Evolutionary conservation across 2,797 vertebrate species (phyloP).

Genomic region (Phoebastria nigripes): DNA sequence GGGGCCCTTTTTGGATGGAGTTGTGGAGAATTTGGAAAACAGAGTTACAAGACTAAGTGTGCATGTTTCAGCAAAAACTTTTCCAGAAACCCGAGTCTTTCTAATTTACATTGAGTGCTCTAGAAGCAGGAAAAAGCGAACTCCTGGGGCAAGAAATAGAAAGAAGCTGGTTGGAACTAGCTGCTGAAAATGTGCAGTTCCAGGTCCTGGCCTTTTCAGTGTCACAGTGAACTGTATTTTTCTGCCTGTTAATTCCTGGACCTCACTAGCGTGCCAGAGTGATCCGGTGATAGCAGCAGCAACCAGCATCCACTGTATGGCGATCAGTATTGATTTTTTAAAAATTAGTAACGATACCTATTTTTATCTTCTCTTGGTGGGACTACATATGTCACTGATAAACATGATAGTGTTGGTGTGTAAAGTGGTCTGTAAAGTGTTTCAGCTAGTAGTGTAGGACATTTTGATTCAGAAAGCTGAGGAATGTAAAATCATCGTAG

Average conservation of each 20-base stretch:
- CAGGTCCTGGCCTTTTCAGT: not conserved
- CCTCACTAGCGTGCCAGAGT: not conserved
- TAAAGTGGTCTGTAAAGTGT: not conserved
- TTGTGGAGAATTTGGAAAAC: not conserved
- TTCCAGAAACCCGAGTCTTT: not conserved
- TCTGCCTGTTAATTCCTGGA: not conserved
- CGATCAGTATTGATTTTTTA: not conserved
- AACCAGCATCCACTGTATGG: not conserved
- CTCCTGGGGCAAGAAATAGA: not conserved
- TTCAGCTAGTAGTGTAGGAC: not conserved
- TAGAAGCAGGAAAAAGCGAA: not conserved
- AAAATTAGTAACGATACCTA: not conserved
- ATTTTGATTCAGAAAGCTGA: not conserved
- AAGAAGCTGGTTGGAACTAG: not conserved
- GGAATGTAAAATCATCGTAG: not conserved
- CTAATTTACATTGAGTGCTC: not conserved
- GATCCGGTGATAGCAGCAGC: not conserved
- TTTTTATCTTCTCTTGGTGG: not conserved
- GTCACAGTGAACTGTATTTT: not conserved
- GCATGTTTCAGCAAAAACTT: not conserved
- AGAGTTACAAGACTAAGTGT: not conserved
- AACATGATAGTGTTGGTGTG: not conserved
- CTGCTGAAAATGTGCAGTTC: not conserved
- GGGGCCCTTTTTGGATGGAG: not conserved
- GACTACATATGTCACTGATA: not conserved